These are phyloP conservation scores for Acanthiza pusilla DNA, from an alignment of 2,797 vertebrate species.

Conservation along the genomic window DNA sequence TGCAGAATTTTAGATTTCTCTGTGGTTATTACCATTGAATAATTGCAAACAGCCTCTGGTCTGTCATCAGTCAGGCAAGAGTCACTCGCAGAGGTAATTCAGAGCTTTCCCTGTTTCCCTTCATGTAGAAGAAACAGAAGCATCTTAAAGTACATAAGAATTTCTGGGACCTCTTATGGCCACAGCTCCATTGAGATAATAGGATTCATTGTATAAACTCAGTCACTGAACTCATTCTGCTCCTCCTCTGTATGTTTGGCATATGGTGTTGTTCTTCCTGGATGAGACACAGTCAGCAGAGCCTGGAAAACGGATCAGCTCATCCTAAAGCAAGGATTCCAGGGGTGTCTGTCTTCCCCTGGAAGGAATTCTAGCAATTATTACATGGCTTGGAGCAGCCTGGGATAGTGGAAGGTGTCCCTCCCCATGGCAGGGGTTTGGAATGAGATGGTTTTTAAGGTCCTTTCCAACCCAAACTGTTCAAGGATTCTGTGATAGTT, in stretches of 20 bases:
- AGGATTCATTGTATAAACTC: neutral
- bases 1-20: neutral
- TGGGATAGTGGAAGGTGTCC: neutral
- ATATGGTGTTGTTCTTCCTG: neutral
- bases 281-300: fast-evolving
- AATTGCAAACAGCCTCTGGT: neutral
- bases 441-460: neutral
- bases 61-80: neutral
- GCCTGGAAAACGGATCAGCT: neutral
- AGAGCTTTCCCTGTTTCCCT: neutral
- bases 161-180: neutral
- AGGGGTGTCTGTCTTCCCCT: neutral
- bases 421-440: neutral
- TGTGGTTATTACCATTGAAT: neutral
- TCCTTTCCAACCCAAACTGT: neutral
- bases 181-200: neutral
- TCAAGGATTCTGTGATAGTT: neutral
- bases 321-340: neutral
- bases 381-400: neutral
- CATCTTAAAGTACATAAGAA: neutral
- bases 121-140: neutral
- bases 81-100: neutral
- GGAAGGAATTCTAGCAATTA: neutral
- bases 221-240: neutral
- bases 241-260: neutral